Percentiles rank a stretch among this genome's conserved stretches.
Evolutionary conservation across 2,797 vertebrate genomes (phyloP).

Genomic region (Pipistrellus nathusii): DNA sequence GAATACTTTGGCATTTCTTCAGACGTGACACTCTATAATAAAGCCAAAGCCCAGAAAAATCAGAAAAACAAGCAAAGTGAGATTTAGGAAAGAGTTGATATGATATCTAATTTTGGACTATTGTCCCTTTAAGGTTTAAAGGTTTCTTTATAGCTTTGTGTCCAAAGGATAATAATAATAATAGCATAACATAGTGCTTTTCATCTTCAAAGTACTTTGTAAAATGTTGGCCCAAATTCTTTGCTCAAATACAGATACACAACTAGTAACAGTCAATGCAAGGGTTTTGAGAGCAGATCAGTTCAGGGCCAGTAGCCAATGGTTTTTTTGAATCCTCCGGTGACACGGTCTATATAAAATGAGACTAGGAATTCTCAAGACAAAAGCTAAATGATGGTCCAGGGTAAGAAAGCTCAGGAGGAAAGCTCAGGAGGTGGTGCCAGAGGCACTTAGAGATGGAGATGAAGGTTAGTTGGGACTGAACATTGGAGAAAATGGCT

Average conservation of each 20-base stretch:
- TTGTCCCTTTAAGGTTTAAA: conserved; percentile 80
- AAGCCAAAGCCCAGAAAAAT: conserved; percentile 72
- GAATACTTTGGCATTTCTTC: conserved; percentile 77
- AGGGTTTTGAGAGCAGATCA: conserved; percentile 46
- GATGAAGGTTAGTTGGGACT: not conserved
- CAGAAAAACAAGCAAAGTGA: conserved; percentile 84
- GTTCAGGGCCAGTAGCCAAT: conserved; percentile 18
- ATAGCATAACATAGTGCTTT: conserved; percentile 80
- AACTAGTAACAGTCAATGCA: conserved; percentile 28
- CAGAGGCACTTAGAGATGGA: not conserved
- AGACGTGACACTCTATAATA: conserved; percentile 77
- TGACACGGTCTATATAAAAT: not conserved
- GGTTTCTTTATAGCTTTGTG: conserved; percentile 79
- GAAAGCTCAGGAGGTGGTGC: too few relatives aligned
- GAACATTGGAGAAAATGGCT: not conserved
- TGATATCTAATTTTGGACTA: conserved; percentile 84
- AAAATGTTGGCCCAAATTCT: conserved; percentile 81
- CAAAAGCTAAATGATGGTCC: not conserved
- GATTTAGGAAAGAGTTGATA: conserved; percentile 82
- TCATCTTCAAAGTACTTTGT: conserved; percentile 86
- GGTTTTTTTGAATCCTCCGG: conserved; percentile 16
- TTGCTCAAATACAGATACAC: conserved; percentile 70
- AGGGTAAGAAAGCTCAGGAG: not conserved
- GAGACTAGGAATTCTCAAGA: not conserved
- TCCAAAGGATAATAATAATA: conserved; percentile 80